These are phyloP conservation scores for Drosophila bocqueti DNA, from an alignment of 1,140 invertebrate species.

Conservation along the genomic window DNA sequence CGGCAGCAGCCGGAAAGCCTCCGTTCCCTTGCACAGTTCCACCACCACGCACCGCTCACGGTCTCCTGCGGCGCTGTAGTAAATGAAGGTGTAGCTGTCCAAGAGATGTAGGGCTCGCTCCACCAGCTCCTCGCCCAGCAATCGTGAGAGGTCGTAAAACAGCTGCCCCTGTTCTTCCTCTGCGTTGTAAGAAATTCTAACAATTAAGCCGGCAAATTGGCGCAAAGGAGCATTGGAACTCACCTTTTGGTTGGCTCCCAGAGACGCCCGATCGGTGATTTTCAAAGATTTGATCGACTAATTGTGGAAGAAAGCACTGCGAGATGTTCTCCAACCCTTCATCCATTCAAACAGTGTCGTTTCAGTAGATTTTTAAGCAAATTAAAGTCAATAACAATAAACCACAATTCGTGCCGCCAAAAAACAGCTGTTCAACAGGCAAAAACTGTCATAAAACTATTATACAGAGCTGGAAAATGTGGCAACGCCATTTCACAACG, in stretches of 20 bases:
- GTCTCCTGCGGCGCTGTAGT: not conserved
- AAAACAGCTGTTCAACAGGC: slow-evolving; percentile 17
- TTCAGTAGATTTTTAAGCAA: not conserved
- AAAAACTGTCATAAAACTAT: not conserved
- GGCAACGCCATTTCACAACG: not conserved
- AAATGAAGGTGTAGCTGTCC: slow-evolving; percentile 22
- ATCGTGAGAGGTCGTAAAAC: slow-evolving; percentile 10
- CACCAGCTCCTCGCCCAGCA: slow-evolving; percentile 26
- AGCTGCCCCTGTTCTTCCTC: slow-evolving; percentile 14
- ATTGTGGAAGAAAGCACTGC: slow-evolving; percentile 7
- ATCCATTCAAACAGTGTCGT: slow-evolving; percentile 23
- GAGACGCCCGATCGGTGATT: not conserved
- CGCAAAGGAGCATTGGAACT: not conserved
- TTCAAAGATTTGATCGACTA: slow-evolving; percentile 27
- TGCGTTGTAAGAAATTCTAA: not conserved
- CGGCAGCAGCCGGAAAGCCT: slow-evolving; percentile 20
- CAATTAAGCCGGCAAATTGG: not conserved
- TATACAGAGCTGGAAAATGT: not conserved
- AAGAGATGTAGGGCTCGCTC: slow-evolving; percentile 16
- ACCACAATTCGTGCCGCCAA: slow-evolving; percentile 10
- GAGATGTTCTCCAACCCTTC: not conserved
- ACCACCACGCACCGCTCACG: slow-evolving; percentile 14
- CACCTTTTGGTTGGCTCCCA: slow-evolving; percentile 1
- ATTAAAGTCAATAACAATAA: slow-evolving; percentile 4
- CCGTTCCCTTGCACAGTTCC: slow-evolving; percentile 23